Evolutionary conservation across 2,113 vertebrate species (phyloP).

Genomic region (Urocitellus parryii): DNA sequence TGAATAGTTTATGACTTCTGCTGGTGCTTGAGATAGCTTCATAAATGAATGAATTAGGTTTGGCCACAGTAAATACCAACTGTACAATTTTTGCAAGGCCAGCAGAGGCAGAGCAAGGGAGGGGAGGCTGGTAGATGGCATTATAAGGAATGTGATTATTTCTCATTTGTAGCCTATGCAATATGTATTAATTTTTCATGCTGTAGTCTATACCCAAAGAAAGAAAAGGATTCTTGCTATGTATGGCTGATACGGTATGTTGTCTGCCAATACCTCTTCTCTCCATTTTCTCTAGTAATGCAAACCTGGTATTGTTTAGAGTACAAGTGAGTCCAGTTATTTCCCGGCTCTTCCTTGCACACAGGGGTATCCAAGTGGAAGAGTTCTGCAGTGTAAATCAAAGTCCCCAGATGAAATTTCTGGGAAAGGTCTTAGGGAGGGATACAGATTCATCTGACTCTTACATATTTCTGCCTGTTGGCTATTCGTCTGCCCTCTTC

Average conservation of each 20-base stretch:
- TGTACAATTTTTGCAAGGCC: conserved; percentile 32
- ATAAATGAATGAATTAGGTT: conserved; percentile 78
- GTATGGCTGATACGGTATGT: background rate
- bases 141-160: conserved; percentile 38
- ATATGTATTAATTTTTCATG: background rate
- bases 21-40: conserved; percentile 73
- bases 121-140: background rate
- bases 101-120: background rate
- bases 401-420: background rate
- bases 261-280: background rate
- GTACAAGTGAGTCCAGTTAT: background rate
- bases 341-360: background rate
- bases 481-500: background rate
- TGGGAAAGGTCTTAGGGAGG: background rate
- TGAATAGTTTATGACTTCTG: conserved; percentile 79
- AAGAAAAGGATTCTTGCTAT: background rate
- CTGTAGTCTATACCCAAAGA: background rate
- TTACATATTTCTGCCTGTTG: background rate
- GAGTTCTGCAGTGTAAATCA: background rate
- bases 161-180: background rate
- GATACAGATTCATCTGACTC: background rate
- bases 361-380: background rate
- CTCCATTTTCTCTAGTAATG: background rate
- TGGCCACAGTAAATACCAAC: conserved; percentile 71
- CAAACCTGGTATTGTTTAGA: background rate